phyloP scores from a whole-genome alignment of 92 coral and sea anemone species.

The Palythoa grandis region DNA sequence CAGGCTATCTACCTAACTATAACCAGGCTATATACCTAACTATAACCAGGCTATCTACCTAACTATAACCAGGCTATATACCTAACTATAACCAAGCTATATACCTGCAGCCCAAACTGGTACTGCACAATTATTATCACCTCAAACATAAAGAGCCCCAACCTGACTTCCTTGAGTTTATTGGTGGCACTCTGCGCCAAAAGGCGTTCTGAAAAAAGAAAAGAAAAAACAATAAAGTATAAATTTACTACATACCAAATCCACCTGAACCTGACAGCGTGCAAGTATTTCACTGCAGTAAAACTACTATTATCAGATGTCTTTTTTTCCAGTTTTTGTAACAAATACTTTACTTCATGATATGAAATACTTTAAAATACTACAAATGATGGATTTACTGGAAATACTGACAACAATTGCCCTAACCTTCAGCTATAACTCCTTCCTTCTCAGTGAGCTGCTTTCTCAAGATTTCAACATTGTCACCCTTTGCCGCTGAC shows the following conservation, averaged over 20 bases:
- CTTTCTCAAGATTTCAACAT: constrained; percentile 72
- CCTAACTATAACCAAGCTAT: too few species aligned
- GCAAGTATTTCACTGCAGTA: too few species aligned
- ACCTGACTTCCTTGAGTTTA: constrained; percentile 90
- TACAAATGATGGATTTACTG: background rate
- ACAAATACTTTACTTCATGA: too few species aligned
- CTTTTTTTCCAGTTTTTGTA: too few species aligned
- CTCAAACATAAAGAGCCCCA: background rate
- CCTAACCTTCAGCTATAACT: constrained; percentile 72
- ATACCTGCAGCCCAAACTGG: too few species aligned
- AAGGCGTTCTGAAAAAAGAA: constrained; percentile 61
- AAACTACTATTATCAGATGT: too few species aligned
- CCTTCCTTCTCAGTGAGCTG: constrained; percentile 87
- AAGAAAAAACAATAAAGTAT: background rate
- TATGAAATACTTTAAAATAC: too few species aligned
- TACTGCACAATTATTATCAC: background rate
- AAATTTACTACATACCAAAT: background rate
- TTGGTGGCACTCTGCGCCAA: constrained; percentile 78
- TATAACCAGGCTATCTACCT: background rate
- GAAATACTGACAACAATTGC: background rate
- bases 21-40: background rate
- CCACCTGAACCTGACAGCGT: background rate
- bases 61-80: too few species aligned
- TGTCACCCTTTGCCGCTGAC: constrained; percentile 80
- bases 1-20: too few species aligned